Evolutionary conservation across 2,113 vertebrate genomes (phyloP).

Genomic region (Microcebus jonahi): DNA sequence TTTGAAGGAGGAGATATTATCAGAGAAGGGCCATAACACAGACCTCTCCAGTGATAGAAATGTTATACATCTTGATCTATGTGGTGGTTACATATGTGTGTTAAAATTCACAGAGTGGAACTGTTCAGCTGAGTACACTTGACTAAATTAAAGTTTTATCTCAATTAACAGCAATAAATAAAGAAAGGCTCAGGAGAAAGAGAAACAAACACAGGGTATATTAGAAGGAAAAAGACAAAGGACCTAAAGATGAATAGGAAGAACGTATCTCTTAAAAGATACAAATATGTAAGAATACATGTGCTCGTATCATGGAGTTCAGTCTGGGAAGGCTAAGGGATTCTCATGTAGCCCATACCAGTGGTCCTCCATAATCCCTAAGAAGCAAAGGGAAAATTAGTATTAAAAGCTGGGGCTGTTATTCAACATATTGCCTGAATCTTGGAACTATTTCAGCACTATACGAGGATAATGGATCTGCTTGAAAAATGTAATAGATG

Average conservation of each 20-base stretch:
- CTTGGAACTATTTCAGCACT: not conserved
- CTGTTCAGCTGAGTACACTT: not conserved
- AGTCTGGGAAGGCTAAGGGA: not conserved
- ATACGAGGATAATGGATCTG: not conserved
- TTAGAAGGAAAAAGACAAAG: not conserved
- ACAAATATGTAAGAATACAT: not conserved
- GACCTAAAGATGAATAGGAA: not conserved
- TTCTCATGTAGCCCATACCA: not conserved
- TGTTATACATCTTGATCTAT: not conserved
- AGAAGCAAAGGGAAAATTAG: not conserved
- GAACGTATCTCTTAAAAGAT: not conserved
- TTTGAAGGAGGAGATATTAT: not conserved
- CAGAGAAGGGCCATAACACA: not conserved
- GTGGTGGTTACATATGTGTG: not conserved
- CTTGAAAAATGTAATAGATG: not conserved
- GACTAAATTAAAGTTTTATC: not conserved
- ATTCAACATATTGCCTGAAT: not conserved
- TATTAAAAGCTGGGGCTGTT: not conserved
- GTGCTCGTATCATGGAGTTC: not conserved
- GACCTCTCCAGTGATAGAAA: not conserved
- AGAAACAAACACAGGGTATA: not conserved
- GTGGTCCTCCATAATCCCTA: not conserved
- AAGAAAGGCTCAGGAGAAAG: not conserved
- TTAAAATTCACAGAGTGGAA: not conserved
- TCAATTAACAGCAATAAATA: not conserved